Percentiles rank a stretch among this genome's conserved stretches.
Evolutionary conservation across 2,797 vertebrate genomes (phyloP).

Genomic region (Scyliorhinus canicula): DNA sequence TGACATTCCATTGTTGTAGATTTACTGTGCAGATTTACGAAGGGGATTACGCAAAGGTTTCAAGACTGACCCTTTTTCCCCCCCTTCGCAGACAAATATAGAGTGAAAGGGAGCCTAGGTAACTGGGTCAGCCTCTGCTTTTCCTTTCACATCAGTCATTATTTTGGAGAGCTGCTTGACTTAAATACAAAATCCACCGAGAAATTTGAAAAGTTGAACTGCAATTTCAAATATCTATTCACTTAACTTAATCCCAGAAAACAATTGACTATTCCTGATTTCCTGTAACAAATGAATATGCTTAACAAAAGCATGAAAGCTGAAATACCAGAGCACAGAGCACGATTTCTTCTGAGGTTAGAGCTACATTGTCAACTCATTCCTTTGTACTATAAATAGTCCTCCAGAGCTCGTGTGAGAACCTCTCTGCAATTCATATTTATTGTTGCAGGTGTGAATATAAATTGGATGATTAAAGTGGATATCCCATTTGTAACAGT

Average conservation of each 20-base stretch:
- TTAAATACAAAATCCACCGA: neutral
- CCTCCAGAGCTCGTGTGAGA: neutral
- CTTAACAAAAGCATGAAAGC: neutral
- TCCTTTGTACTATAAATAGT: constrained; percentile 16
- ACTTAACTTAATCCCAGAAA: neutral
- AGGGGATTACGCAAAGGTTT: neutral
- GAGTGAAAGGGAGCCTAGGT: neutral
- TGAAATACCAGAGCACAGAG: neutral
- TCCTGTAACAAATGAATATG: neutral
- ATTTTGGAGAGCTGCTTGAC: neutral
- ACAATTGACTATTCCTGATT: neutral
- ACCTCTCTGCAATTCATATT: neutral
- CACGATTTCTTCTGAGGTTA: neutral
- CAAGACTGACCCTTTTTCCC: neutral
- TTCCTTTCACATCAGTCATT: neutral
- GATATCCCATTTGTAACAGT: too few relatives aligned
- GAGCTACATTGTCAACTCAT: neutral
- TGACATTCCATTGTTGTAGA: neutral
- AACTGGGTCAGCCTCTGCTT: neutral
- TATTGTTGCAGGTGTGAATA: neutral
- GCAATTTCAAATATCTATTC: neutral
- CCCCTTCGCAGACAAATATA: neutral
- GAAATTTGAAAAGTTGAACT: neutral
- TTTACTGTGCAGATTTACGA: neutral
- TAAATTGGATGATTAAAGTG: neutral